Base-by-base conservation (phyloP, 2,797 vertebrate genomes). In the Sebastes dallii region DNA sequence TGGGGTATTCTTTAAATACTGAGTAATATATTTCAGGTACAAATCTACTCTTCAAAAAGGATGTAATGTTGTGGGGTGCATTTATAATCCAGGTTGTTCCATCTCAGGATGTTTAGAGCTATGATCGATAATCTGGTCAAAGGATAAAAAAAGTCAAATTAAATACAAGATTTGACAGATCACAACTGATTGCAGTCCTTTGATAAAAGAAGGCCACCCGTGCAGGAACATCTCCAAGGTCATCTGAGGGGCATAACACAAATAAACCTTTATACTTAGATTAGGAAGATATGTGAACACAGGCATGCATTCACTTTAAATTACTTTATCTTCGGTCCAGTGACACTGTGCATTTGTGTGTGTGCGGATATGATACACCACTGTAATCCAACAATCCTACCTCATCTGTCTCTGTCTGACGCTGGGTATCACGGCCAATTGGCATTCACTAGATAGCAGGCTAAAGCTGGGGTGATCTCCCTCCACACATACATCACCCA, bases 371-470 rank as follows among this genome's bases (percentile, higher is more conserved):
- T 72, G 77, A 85, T 75, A 81, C 75, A 79, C 39, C 24, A 18
- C 65, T 68, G 54, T 87, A 85, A 82, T 90, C 89, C 89, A 83
- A 67, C 81, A 89, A 89, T 82, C 72, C 82, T 36, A 32, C 74
- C 86, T 90, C 88, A 89, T 92, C 72, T 79, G 74, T 91, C 72
- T 86, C 65, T 77, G 64, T 83, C 72, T 78, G 66, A 84, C 6
- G 10, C 74, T 52, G 66, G 77, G 82, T 82, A 82, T 82, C 67
- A 84, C 74, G 46, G 56, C 76, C 73, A 69, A 76, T 58, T 90
- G 85, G 66, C 88, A 87, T 86, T 84, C 79, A 75, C 65, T 8
- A 52, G 72, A 83, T 80, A 62, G 72, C 70, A 69, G 39, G n/a
- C 55, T 74, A 58, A 84, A 78, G 72, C 77, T 25, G 22, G 24